phyloP scores from a whole-genome alignment of 1,140 invertebrate species.

The Megalonaias nervosa region DNA sequence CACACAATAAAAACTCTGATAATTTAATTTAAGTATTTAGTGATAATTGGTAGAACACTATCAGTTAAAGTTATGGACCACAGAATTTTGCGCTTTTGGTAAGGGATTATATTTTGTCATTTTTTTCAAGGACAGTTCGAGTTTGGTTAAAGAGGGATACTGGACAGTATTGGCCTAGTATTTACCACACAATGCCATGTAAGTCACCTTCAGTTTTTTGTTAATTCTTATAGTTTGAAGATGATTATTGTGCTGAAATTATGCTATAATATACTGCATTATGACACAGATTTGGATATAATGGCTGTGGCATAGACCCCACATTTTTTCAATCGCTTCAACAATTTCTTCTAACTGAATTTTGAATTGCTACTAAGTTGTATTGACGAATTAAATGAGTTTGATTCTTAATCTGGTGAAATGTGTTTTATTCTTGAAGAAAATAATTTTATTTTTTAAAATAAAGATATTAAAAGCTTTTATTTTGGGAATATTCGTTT shows the following conservation, averaged over 20 bases:
- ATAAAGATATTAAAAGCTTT: too few relatives aligned
- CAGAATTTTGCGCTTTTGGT: too few relatives aligned
- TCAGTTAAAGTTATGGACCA: too few relatives aligned
- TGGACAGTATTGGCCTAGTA: slow-evolving; percentile 99
- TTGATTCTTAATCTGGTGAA: too few relatives aligned
- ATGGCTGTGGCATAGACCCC: not conserved
- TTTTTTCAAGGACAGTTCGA: slow-evolving; percentile 86
- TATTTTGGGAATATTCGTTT: too few relatives aligned
- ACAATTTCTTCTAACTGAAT: not conserved
- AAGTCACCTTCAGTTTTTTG: slow-evolving; percentile 41
- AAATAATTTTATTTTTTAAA: too few relatives aligned
- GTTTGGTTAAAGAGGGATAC: slow-evolving; percentile 98
- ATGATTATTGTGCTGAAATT: not conserved
- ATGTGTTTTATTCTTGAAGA: too few relatives aligned
- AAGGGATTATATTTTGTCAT: too few relatives aligned
- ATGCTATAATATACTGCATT: not conserved
- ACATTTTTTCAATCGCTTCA: not conserved
- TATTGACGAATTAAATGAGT: not conserved
- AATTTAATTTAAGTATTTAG: too few relatives aligned
- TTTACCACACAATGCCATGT: slow-evolving; percentile 94
- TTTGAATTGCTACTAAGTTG: not conserved
- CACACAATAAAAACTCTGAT: too few relatives aligned
- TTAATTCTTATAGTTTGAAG: not conserved
- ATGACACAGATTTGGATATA: not conserved
- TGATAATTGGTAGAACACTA: too few relatives aligned